A percentile compares a stretch with the other conserved stretches of the same genome.
phyloP scores from a whole-genome alignment of 92 coral and sea anemone species.

The Galaxea fascicularis region DNA sequence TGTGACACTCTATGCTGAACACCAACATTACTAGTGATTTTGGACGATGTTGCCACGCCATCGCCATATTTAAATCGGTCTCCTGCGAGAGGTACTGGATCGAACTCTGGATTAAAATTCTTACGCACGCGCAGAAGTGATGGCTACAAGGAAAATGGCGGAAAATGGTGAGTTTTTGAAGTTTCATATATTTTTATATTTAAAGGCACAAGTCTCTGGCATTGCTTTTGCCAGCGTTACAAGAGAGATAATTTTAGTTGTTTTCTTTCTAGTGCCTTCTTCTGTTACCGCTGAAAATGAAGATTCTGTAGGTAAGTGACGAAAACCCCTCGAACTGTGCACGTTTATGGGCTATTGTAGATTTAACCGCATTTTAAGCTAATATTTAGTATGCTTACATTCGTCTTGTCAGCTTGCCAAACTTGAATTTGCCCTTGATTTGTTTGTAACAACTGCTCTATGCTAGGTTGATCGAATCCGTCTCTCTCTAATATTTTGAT shows the following conservation, averaged over 20 bases:
- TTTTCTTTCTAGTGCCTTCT: slow-evolving; percentile 18
- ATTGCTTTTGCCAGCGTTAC: not conserved
- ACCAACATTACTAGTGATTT: no score
- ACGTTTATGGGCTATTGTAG: not conserved
- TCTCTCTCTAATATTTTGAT: not conserved
- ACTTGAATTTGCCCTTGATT: not conserved
- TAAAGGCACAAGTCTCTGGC: not conserved
- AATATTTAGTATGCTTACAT: no score
- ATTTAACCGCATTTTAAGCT: no score
- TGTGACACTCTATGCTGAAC: no score
- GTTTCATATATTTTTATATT: not conserved
- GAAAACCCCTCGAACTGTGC: not conserved
- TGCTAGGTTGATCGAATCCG: no score
- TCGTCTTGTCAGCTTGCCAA: slow-evolving; percentile 31
- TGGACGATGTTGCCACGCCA: no score
- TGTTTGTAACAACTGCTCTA: not conserved
- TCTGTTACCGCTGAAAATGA: slow-evolving; percentile 28
- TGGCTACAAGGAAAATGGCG: slow-evolving; percentile 81
- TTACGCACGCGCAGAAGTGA: slow-evolving; percentile 19
- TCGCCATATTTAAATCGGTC: no score
- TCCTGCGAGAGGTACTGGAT: slow-evolving; percentile 32
- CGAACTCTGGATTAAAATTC: not conserved
- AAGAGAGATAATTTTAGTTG: not conserved
- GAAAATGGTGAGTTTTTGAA: slow-evolving; percentile 74
- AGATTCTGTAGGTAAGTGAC: slow-evolving; percentile 33